These are phyloP conservation scores for Lepilemur septentrionalis DNA, from an alignment of 2,797 vertebrate species.

Conservation along the genomic window DNA sequence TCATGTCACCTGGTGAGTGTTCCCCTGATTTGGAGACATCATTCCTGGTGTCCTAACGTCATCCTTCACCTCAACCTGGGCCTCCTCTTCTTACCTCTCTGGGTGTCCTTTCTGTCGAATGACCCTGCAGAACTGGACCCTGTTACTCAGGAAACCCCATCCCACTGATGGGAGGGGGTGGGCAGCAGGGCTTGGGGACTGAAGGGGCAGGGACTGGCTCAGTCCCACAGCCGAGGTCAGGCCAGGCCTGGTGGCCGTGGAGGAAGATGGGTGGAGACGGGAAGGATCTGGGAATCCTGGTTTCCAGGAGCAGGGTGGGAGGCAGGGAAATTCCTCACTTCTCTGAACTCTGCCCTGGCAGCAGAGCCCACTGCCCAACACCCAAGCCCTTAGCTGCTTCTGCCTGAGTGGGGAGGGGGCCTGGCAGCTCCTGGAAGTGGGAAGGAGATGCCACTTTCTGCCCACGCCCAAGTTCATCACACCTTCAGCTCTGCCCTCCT, in stretches of 20 bases:
- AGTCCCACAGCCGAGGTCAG: background rate
- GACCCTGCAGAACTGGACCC: background rate
- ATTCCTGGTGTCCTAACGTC: background rate
- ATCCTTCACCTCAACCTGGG: background rate
- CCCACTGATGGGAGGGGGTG: background rate
- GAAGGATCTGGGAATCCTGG: background rate
- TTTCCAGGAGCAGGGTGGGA: background rate
- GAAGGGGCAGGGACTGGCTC: background rate
- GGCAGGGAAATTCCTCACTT: background rate
- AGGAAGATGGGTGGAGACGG: background rate
- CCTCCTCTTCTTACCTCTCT: background rate
- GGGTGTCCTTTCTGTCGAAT: background rate
- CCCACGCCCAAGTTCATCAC: background rate
- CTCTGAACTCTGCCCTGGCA: background rate
- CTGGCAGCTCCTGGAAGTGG: background rate
- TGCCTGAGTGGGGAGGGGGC: background rate
- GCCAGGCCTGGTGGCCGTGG: rapidly evolving
- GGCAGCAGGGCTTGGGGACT: background rate
- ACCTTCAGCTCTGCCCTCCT: background rate
- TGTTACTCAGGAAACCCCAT: background rate
- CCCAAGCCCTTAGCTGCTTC: background rate
- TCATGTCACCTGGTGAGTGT: background rate
- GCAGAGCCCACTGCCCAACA: background rate
- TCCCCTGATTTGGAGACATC: background rate
- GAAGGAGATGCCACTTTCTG: background rate